Conservation (phyloP, 1,140 invertebrate species). For the Calliphora vicina region DNA sequence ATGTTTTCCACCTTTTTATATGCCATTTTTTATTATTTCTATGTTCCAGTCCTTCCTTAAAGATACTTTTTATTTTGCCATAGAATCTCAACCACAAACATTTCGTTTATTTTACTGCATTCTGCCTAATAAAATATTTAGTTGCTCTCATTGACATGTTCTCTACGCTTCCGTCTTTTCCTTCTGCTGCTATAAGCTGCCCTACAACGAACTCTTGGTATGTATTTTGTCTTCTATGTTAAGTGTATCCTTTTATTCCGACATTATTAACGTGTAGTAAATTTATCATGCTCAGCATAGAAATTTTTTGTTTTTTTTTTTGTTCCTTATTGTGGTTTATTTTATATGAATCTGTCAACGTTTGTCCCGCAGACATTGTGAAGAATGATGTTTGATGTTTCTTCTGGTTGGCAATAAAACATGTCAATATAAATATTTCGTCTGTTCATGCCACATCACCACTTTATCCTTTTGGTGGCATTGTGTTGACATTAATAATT, state of each 20-base stretch:
- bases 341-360: neutral
- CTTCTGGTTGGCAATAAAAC: neutral
- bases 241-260: neutral
- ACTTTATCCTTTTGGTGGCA: neutral
- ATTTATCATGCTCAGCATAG: neutral
- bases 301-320: no score
- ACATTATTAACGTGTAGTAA: neutral
- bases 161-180: neutral
- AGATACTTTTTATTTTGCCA: neutral
- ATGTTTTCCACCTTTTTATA: conserved; percentile 25
- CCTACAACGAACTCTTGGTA: neutral
- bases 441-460: conserved; percentile 2
- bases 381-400: conserved; percentile 2
- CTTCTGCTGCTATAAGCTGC: neutral
- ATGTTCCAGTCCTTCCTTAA: neutral
- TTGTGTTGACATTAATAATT: conserved; percentile 10
- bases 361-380: neutral
- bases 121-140: conserved; percentile 35
- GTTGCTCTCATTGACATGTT: conserved; percentile 25
- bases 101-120: conserved; percentile 34
- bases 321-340: neutral
- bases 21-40: neutral
- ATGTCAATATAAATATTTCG: neutral
- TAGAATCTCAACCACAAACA: conserved; percentile 28
- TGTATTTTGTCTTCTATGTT: neutral